A percentile compares a stretch with the other conserved stretches of the same genome.
Evolutionary conservation across 2,113 vertebrate genomes (phyloP).

Genomic region (Vireo altiloquus): DNA sequence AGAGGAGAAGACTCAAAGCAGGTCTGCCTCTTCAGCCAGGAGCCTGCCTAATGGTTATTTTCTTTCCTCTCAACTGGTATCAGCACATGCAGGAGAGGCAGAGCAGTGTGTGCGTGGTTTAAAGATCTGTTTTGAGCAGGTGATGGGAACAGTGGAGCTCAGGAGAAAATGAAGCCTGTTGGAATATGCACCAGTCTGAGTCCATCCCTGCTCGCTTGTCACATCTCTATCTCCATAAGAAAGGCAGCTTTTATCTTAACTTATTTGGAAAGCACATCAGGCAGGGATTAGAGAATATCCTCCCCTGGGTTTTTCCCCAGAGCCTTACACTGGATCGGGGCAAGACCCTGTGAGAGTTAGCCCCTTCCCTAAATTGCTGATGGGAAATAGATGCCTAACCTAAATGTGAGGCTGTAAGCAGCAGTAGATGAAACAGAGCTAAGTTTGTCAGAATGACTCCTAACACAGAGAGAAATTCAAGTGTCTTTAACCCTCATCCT

Average conservation of each 20-base stretch:
- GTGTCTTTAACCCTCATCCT: background rate
- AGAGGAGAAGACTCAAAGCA: background rate
- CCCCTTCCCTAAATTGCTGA: background rate
- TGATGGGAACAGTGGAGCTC: accelerated
- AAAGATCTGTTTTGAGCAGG: background rate
- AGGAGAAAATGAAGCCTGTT: background rate
- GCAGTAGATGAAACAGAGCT: background rate
- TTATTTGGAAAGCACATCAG: background rate
- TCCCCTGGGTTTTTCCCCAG: accelerated
- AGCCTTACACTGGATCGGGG: background rate
- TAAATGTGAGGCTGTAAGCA: background rate
- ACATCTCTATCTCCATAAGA: background rate
- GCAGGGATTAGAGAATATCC: background rate
- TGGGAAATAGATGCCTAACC: background rate
- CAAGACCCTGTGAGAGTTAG: background rate
- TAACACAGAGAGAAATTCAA: background rate
- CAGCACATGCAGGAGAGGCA: background rate
- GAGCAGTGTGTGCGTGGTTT: background rate
- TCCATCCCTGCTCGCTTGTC: accelerated
- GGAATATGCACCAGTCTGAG: background rate
- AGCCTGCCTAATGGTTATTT: background rate
- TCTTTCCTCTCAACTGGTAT: background rate
- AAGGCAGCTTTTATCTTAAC: background rate
- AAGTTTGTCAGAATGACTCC: background rate
- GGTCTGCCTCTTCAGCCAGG: background rate